Evolutionary conservation across 2,797 vertebrate species (phyloP), one percentile per base, ranked within the genome.

Genomic region (Oreochromis mossambicus): DNA sequence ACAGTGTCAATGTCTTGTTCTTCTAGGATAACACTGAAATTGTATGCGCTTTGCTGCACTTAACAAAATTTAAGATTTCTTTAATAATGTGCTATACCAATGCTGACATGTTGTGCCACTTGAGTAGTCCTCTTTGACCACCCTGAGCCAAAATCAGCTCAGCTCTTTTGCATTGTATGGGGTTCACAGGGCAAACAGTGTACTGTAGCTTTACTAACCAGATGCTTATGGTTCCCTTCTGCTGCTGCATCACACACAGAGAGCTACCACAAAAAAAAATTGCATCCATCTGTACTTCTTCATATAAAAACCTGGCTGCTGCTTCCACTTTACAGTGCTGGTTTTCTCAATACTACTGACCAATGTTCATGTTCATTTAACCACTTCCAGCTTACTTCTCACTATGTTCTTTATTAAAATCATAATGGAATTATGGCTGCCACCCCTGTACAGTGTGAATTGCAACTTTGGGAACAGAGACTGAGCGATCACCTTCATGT

Each of bases 151-250:
- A 89, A 79, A 75, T 75, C 38, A 1, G 89, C 86, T 91, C 90
- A 82, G 86, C 85, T 92, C 89, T 89, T 91, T 89, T 94, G 89
- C 78, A 61, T 93, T 92, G 91, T 94, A 89, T 21, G 86, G 84
- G 91, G 90, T 94, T 94, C 87, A 94, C 89, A 92, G 91, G 93
- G 94, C 93, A 94, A 94, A 94, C 92, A 83, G 91, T 94, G 90
- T 95, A 95, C 94, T 95, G 94, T 95, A 96, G 95, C 95, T 95
- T 96, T 95, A 95, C 94, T 95, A 95, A 96, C 91, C 84, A 89
- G 91, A 95, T 85, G 93, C 92, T 95, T 91, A 88, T 80, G 82
- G 87, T 92, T 93, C 90, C 90, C 85, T 94, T 93, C 89, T 91
- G 91, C 90, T 94, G 92, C 94, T 94, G 93, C 92, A 91, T 63